phyloP scores from a whole-genome alignment of 2,888 invertebrate species.

The Adelognathus sp. region DNA sequence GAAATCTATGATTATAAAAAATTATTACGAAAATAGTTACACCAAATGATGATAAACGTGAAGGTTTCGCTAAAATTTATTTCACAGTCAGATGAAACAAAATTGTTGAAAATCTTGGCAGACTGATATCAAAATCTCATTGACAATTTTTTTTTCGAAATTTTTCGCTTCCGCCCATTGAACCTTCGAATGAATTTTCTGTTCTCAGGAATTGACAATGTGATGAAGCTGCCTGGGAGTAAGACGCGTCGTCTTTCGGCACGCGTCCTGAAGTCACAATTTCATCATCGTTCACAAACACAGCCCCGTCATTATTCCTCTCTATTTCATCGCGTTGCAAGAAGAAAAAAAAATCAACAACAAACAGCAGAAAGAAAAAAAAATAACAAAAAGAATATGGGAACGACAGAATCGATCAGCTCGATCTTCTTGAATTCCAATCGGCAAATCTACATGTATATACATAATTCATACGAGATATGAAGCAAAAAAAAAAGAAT shows the following conservation, averaged over 20 bases:
- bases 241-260: conserved; percentile 63
- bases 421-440: conserved; percentile 36
- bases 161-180: too few relatives aligned
- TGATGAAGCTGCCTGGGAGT: conserved; percentile 74
- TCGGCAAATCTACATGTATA: conserved; percentile 73
- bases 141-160: background rate
- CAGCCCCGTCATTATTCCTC: conserved; percentile 68
- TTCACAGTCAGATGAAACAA: conserved; percentile 68
- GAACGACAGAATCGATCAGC: conserved; percentile 21
- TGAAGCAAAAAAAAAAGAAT: conserved; percentile 50
- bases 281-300: conserved; percentile 69
- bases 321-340: conserved; percentile 67
- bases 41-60: conserved; percentile 71
- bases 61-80: conserved; percentile 72
- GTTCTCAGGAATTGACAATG: conserved; percentile 79
- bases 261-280: conserved; percentile 69
- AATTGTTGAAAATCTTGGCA: conserved; percentile 75
- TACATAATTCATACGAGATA: conserved; percentile 74
- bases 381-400: conserved; percentile 35
- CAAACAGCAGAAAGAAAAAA: conserved; percentile 58
- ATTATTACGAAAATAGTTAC: too few relatives aligned
- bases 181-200: too few relatives aligned
- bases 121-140: conserved; percentile 66
- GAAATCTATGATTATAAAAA: too few relatives aligned
- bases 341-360: conserved; percentile 41